phyloP scores from a whole-genome alignment of 2,888 invertebrate species.

The Sisyra terminalis region DNA sequence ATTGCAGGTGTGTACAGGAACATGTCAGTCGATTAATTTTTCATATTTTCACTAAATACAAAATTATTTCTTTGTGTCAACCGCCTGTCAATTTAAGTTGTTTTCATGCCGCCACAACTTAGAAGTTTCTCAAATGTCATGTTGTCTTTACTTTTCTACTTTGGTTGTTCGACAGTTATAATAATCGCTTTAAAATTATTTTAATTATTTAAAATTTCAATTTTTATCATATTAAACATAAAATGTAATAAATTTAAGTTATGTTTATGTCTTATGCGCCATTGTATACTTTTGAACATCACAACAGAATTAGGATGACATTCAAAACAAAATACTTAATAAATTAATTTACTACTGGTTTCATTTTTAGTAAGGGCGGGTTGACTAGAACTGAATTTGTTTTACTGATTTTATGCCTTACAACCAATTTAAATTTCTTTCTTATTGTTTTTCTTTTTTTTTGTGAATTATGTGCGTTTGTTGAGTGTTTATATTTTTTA shows the following conservation, averaged over 20 bases:
- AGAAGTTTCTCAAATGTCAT: conserved; percentile 27
- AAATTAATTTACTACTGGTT: too few species aligned
- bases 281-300: too few species aligned
- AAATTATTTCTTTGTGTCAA: conserved; percentile 32
- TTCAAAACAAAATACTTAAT: too few species aligned
- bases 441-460: too few species aligned
- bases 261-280: too few species aligned
- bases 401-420: neutral
- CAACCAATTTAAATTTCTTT: neutral
- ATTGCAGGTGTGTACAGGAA: conserved; percentile 20
- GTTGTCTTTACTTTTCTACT: conserved; percentile 10
- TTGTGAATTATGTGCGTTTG: neutral
- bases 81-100: conserved; percentile 33
- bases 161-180: neutral
- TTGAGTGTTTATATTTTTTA: neutral
- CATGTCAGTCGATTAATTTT: conserved; percentile 6
- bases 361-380: too few species aligned
- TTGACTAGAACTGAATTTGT: neutral
- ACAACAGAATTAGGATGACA: too few species aligned
- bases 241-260: too few species aligned
- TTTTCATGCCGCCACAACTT: conserved; percentile 23
- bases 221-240: too few species aligned
- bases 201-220: too few species aligned
- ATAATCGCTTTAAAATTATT: too few species aligned
- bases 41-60: conserved; percentile 15